phyloP scores from a whole-genome alignment of 2,888 invertebrate genomes.

The Cataglyphis altisquamis region DNA sequence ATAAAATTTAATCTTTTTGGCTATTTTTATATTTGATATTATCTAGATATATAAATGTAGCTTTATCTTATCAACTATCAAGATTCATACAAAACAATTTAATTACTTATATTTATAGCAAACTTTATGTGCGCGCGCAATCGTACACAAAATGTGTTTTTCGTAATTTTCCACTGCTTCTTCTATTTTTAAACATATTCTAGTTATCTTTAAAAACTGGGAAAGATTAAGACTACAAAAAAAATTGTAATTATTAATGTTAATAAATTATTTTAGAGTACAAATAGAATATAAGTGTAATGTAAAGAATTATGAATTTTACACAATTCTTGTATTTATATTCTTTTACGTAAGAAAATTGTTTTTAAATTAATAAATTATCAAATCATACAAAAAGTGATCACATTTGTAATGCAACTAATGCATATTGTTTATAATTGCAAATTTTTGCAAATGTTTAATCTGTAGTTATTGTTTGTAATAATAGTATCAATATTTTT shows the following conservation, averaged over 20 bases:
- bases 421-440: background rate
- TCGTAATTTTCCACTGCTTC: background rate
- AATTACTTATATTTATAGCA: background rate
- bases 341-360: background rate
- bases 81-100: background rate
- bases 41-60: background rate
- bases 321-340: background rate
- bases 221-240: background rate
- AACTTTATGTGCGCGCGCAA: background rate
- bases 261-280: background rate
- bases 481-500: background rate
- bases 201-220: conserved; percentile 1
- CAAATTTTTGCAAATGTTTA: conserved; percentile 1
- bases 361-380: background rate
- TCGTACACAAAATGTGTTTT: background rate
- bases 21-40: background rate
- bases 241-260: background rate
- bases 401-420: background rate
- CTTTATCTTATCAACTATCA: background rate
- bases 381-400: background rate
- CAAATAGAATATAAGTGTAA: background rate
- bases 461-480: background rate
- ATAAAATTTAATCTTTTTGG: background rate
- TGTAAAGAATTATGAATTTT: background rate
- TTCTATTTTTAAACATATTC: background rate